These are phyloP conservation scores for Cantharis lateralis DNA, from an alignment of 2,888 invertebrate species.

Conservation along the genomic window DNA sequence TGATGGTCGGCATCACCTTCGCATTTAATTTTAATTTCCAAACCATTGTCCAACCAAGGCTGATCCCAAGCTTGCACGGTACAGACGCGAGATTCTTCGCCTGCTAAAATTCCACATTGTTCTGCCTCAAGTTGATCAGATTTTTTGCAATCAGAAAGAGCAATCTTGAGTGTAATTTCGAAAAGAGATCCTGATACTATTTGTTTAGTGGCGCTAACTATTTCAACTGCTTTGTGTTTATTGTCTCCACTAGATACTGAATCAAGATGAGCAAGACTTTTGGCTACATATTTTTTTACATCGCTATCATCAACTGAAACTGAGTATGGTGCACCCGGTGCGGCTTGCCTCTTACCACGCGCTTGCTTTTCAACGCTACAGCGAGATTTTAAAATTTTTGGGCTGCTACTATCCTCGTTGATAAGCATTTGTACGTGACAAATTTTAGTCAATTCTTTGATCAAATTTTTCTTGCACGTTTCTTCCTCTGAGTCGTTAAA, in stretches of 20 bases:
- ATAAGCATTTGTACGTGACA: conserved; percentile 61
- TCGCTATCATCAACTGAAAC: conserved; percentile 33
- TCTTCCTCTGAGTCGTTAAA: conserved; percentile 11
- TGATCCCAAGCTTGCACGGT: conserved; percentile 61
- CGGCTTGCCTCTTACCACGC: background rate
- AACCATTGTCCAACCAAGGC: conserved; percentile 60
- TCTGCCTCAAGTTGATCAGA: conserved; percentile 40
- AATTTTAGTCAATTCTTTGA: conserved; percentile 54
- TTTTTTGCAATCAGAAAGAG: conserved; percentile 60
- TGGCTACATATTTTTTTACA: conserved; percentile 36
- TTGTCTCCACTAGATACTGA: conserved; percentile 48
- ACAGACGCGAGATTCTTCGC: conserved; percentile 52
- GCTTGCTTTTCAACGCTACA: conserved; percentile 54
- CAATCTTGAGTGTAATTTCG: conserved; percentile 63
- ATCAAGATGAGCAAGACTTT: conserved; percentile 42
- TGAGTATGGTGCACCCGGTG: background rate
- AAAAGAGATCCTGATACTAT: conserved; percentile 62
- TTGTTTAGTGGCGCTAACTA: conserved; percentile 55
- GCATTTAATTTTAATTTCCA: conserved; percentile 54
- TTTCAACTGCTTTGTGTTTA: conserved; percentile 45
- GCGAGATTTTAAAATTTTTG: conserved; percentile 58
- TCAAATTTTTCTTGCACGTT: conserved; percentile 45
- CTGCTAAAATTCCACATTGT: conserved; percentile 37
- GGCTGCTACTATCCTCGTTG: conserved; percentile 51
- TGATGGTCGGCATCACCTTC: conserved; percentile 33